Percentiles rank a stretch among this genome's conserved stretches.
Evolutionary conservation across 2,888 invertebrate species (phyloP).

Genomic region (Amiota mariae): DNA sequence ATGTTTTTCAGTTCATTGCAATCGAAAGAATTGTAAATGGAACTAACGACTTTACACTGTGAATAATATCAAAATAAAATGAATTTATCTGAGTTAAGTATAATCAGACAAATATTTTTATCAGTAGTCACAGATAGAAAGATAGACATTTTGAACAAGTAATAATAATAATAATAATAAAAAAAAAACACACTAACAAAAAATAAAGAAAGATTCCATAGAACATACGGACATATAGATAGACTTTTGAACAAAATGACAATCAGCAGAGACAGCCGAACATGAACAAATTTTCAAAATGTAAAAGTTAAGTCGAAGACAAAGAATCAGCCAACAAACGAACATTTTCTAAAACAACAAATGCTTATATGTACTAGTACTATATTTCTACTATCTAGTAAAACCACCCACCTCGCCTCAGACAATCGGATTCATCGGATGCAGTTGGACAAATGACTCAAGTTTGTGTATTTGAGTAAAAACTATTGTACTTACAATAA

Average conservation of each 20-base stretch:
- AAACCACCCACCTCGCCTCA: not conserved
- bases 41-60: too few species aligned
- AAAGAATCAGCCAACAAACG: constrained; percentile 34
- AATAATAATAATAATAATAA: not conserved
- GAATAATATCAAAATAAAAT: too few species aligned
- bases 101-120: not conserved
- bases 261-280: constrained; percentile 63
- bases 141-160: constrained; percentile 21
- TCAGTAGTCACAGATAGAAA: constrained; percentile 1
- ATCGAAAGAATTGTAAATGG: too few species aligned
- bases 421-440: not conserved
- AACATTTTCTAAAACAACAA: not conserved
- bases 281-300: constrained; percentile 69
- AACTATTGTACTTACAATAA: not conserved
- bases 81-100: not conserved
- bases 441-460: constrained; percentile 24
- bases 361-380: not conserved
- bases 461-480: constrained; percentile 8
- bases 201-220: too few species aligned
- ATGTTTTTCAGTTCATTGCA: too few species aligned
- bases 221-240: not conserved
- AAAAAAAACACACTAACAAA: not conserved
- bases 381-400: not conserved
- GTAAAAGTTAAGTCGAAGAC: constrained; percentile 53
- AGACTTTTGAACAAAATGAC: constrained; percentile 27